A percentile compares a stretch with the other conserved stretches of the same genome.
These are phyloP conservation scores for Oscheius onirici DNA, from an alignment of 2,888 invertebrate genomes.

Conservation along the genomic window DNA sequence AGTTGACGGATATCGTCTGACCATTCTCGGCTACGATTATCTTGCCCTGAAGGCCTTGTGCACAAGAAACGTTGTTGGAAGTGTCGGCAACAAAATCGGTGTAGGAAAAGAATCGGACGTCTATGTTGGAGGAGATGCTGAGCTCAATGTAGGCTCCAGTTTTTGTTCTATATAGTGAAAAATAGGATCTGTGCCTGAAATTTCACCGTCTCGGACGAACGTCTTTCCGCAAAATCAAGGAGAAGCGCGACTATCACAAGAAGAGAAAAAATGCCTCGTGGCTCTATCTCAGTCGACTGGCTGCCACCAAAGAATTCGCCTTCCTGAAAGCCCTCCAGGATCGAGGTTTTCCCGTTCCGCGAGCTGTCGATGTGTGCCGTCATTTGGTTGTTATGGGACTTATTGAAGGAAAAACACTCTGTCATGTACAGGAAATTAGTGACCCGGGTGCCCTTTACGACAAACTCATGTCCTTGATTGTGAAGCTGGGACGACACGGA, in stretches of 20 bases:
- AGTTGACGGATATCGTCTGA: slow-evolving; percentile 96
- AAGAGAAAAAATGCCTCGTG: slow-evolving; percentile 87
- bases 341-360: slow-evolving; percentile 91
- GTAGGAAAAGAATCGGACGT: slow-evolving; percentile 91
- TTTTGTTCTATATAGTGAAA: too few species aligned
- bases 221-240: slow-evolving; percentile 93
- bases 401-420: slow-evolving; percentile 77
- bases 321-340: slow-evolving; percentile 90
- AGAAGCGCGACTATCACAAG: slow-evolving; percentile 95
- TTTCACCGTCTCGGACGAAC: slow-evolving; percentile 85
- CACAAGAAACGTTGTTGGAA: slow-evolving; percentile 73
- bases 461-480: slow-evolving; percentile 90
- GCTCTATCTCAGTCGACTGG: slow-evolving; percentile 93
- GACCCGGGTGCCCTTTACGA: slow-evolving; percentile 80
- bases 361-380: slow-evolving; percentile 89
- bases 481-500: slow-evolving; percentile 89
- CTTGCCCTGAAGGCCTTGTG: slow-evolving; percentile 84
- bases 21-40: slow-evolving; percentile 95
- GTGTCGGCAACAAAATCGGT: slow-evolving; percentile 97
- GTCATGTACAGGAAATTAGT: slow-evolving; percentile 57
- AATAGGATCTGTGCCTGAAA: slow-evolving; percentile 87
- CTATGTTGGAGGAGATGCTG: slow-evolving; percentile 68
- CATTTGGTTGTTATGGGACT: slow-evolving; percentile 97
- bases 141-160: slow-evolving; percentile 51
- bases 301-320: slow-evolving; percentile 87